Evolutionary conservation across 2,113 vertebrate genomes (phyloP).

Genomic region (Pogona vitticeps): DNA sequence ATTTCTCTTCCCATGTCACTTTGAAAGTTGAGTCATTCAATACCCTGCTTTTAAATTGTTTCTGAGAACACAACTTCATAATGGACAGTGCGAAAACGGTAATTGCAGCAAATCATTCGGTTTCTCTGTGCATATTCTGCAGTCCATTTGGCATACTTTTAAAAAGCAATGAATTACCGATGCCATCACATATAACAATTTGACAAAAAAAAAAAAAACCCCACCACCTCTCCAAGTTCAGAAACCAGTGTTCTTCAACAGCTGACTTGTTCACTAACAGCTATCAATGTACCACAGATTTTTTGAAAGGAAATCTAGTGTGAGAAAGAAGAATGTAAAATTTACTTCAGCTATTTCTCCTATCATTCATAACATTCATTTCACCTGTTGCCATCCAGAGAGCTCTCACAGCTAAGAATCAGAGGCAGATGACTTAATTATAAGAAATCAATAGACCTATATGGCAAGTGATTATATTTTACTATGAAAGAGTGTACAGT

Average conservation of each 20-base stretch:
- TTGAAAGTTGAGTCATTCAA: no score
- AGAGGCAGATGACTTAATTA: constrained; percentile 50
- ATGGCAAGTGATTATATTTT: constrained; percentile 54
- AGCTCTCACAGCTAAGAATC: constrained; percentile 18
- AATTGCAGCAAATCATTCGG: neutral
- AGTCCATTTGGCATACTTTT: neutral
- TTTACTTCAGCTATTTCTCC: constrained; percentile 4
- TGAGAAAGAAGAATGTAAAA: neutral
- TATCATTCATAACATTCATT: constrained; percentile 32
- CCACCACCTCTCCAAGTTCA: neutral
- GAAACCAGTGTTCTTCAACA: neutral
- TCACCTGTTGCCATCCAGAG: constrained; percentile 40
- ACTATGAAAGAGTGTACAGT: constrained; percentile 50
- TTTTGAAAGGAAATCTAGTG: neutral
- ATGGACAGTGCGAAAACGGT: neutral
- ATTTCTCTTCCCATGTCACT: no score
- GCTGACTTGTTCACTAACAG: neutral
- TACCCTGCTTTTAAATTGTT: neutral
- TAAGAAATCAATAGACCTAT: constrained; percentile 50
- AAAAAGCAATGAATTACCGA: neutral
- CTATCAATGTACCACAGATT: neutral
- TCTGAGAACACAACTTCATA: neutral
- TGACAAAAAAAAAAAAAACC: neutral
- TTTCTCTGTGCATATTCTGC: neutral
- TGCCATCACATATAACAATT: neutral